phyloP scores from a whole-genome alignment of 2,113 vertebrate genomes.

The Chionodraco myersi region DNA sequence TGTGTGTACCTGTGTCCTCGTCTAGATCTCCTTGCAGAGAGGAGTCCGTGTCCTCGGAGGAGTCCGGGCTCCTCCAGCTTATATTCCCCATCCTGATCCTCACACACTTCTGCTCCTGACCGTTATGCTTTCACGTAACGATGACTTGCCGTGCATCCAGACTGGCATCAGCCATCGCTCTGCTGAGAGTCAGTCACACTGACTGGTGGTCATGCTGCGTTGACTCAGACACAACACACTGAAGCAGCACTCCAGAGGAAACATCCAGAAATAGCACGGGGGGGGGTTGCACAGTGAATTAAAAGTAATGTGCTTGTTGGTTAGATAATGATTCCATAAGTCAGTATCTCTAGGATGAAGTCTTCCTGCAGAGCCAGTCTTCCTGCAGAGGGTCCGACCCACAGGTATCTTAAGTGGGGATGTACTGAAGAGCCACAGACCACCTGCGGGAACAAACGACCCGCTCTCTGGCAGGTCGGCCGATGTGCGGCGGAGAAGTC shows the following conservation, averaged over 20 bases:
- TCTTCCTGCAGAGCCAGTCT: constrained; percentile 11
- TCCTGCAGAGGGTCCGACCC: constrained; percentile 26
- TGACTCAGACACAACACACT: constrained; percentile 55
- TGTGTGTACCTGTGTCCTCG: constrained; percentile 77
- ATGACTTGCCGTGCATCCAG: constrained; percentile 22
- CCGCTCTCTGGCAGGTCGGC: constrained; percentile 41
- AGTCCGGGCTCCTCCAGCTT: constrained; percentile 76
- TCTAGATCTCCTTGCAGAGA: constrained; percentile 71
- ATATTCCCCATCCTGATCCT: constrained; percentile 76
- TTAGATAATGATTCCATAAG: constrained; percentile 1
- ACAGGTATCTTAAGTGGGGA: constrained; percentile 25
- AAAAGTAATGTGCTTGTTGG: constrained; percentile 8
- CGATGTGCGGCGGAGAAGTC: constrained; percentile 35
- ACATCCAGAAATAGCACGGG: constrained; percentile 63
- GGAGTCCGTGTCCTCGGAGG: constrained; percentile 71
- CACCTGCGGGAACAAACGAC: constrained; percentile 45
- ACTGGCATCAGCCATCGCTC: constrained; percentile 44
- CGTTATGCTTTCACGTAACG: constrained; percentile 3
- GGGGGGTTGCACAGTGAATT: constrained; percentile 25
- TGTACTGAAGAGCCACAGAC: constrained; percentile 4
- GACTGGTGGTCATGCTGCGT: constrained; percentile 46
- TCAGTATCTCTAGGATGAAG: neutral
- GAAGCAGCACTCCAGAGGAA: constrained; percentile 40
- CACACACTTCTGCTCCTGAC: constrained; percentile 19
- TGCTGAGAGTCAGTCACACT: constrained; percentile 73